Evolutionary conservation across 2,113 vertebrate genomes (phyloP).

Genomic region (Eudorcas thomsonii): DNA sequence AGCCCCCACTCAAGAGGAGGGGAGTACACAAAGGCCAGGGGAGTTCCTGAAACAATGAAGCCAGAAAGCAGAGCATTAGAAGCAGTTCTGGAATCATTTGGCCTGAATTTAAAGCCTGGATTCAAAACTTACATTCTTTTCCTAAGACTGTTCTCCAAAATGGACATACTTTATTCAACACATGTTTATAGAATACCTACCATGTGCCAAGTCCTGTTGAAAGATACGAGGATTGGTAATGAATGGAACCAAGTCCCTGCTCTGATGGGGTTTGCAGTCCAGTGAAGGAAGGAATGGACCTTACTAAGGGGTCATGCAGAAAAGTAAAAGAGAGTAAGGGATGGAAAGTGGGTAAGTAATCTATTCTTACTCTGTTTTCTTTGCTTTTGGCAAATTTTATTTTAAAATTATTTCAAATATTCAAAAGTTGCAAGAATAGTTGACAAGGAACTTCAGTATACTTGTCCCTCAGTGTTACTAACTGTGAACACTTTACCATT

Average conservation of each 20-base stretch:
- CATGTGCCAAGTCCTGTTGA: neutral
- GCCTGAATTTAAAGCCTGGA: neutral
- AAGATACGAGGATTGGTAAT: neutral
- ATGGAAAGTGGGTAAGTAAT: neutral
- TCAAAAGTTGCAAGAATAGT: neutral
- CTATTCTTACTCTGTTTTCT: neutral
- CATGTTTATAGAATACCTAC: neutral
- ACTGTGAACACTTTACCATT: neutral
- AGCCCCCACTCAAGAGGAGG: neutral
- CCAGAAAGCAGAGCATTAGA: too few species aligned
- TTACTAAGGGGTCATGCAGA: neutral
- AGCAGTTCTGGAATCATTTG: neutral
- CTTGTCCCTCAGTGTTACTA: neutral
- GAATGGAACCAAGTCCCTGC: neutral
- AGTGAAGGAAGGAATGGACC: neutral
- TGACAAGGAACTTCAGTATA: neutral
- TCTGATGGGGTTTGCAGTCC: neutral
- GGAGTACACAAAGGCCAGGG: neutral
- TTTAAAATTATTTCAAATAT: conserved; percentile 15
- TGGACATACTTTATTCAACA: neutral
- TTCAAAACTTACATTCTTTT: neutral
- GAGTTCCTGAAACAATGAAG: neutral
- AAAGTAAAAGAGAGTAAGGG: neutral
- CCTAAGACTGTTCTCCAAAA: neutral
- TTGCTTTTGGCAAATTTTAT: neutral